Conservation (phyloP, 2,888 invertebrate genomes). For the Taphrorychus bicolor region DNA sequence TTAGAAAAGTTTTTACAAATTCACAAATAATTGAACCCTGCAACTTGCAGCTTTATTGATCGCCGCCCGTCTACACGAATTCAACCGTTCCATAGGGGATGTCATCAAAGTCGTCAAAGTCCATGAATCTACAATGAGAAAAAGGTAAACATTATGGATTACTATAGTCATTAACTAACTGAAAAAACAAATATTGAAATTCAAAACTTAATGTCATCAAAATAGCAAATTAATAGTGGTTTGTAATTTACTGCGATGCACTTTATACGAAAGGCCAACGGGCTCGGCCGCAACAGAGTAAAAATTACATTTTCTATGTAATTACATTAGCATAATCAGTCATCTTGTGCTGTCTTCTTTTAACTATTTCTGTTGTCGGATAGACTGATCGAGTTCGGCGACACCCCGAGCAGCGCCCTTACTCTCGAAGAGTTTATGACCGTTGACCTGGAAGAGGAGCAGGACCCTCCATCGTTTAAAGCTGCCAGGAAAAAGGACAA, state of each 20-base stretch:
- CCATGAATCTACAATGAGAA: slow-evolving; percentile 90
- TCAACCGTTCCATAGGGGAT: slow-evolving; percentile 84
- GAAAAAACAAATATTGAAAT: too few relatives aligned
- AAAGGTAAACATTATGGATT: slow-evolving; percentile 68
- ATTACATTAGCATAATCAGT: too few relatives aligned
- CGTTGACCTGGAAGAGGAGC: slow-evolving; percentile 94
- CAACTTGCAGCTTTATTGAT: slow-evolving; percentile 70
- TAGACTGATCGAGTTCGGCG: slow-evolving; percentile 68
- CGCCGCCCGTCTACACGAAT: slow-evolving; percentile 92
- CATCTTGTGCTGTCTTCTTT: too few relatives aligned
- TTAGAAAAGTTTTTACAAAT: neutral
- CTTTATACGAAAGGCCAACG: too few relatives aligned
- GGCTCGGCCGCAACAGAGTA: too few relatives aligned
- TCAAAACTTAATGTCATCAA: too few relatives aligned
- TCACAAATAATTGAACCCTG: too few relatives aligned
- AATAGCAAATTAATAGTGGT: too few relatives aligned
- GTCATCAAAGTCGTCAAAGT: slow-evolving; percentile 95
- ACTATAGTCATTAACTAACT: too few relatives aligned
- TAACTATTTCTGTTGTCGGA: too few relatives aligned
- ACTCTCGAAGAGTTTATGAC: slow-evolving; percentile 97
- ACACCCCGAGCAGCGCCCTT: slow-evolving; percentile 93
- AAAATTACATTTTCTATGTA: neutral
- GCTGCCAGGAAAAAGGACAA: slow-evolving; percentile 88
- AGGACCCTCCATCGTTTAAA: slow-evolving; percentile 95
- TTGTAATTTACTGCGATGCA: neutral